Base-by-base conservation (phyloP, 1,140 invertebrate genomes). In the Batillaria attramentaria region DNA sequence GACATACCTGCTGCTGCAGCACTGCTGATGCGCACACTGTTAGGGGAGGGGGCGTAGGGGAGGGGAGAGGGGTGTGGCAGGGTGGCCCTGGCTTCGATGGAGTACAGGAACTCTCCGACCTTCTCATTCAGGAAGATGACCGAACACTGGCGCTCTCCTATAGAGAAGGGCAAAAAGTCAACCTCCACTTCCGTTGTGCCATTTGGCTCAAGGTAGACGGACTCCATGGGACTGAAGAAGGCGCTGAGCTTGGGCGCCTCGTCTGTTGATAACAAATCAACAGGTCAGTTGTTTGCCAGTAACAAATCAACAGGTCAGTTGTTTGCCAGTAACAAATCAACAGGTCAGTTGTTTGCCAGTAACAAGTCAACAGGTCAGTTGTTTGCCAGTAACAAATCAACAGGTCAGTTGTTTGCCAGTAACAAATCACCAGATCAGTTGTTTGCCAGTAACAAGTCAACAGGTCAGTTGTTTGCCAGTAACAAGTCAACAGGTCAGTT, bases 71-170 rank as follows among this genome's bases (percentile, higher is more conserved):
- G 86, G 28, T 89, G 81, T 28, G 91, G 91, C 54, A 87, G 72
- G 2, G 78, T 81, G 35, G 89, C 84, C 39, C 77, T 87, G 37
- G 87, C 90, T 79, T 90, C 89, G 60, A 91, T 87, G n/a, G 85
- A 87, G 80, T 91, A 91, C 37, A 91, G 66, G 73, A 91, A 90
- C 85, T 91, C 91, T 75, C 91, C 91, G 62, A 91, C 85, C 18
- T 81, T 80, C 69, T 89, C 87, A 83, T 90, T 90, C 13, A 87
- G 82, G 80, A 91, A 90, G 43, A 91, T 86, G 6, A 91, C 83
- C 6, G 88, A 89, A 70, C 87, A 91, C 80, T 89, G 87, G 50
- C 85, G 85, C 62, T 88, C 86, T 79, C 89, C 90, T 33, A 89
- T 84, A 68, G 85, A 79, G 80, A 91, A 90, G 1, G 91, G 91